phyloP scores from a whole-genome alignment of 2,113 vertebrate genomes.

The Anser brachyrhynchus region DNA sequence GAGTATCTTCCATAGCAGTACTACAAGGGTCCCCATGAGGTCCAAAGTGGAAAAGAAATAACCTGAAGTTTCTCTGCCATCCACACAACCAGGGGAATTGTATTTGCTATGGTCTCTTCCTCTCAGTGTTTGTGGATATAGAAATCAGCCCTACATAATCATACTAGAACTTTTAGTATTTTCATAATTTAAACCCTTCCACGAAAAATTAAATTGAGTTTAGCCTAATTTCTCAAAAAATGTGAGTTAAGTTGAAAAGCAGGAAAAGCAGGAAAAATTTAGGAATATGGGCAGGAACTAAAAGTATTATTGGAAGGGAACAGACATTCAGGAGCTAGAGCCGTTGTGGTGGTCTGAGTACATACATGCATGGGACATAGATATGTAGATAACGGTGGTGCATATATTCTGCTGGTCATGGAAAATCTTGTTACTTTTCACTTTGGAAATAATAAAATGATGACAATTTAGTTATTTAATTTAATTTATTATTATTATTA shows the following conservation, averaged over 20 bases:
- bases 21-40: neutral
- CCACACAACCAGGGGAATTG: neutral
- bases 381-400: neutral
- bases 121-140: neutral
- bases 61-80: neutral
- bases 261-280: neutral
- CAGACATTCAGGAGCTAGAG: neutral
- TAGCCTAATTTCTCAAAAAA: neutral
- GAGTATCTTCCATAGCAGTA: neutral
- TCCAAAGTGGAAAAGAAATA: neutral
- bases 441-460: neutral
- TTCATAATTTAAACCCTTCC: neutral
- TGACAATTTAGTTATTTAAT: too few species aligned
- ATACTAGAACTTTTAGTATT: neutral
- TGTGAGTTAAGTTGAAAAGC: fast-evolving
- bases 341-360: neutral
- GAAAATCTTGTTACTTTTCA: neutral
- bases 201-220: neutral
- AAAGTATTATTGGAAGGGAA: neutral
- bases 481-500: too few species aligned
- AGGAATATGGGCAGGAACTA: neutral
- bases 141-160: neutral
- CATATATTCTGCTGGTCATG: neutral
- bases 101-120: neutral
- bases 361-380: neutral